Conservation (phyloP, 2,888 invertebrate species). For the Meandrusa payeni region DNA sequence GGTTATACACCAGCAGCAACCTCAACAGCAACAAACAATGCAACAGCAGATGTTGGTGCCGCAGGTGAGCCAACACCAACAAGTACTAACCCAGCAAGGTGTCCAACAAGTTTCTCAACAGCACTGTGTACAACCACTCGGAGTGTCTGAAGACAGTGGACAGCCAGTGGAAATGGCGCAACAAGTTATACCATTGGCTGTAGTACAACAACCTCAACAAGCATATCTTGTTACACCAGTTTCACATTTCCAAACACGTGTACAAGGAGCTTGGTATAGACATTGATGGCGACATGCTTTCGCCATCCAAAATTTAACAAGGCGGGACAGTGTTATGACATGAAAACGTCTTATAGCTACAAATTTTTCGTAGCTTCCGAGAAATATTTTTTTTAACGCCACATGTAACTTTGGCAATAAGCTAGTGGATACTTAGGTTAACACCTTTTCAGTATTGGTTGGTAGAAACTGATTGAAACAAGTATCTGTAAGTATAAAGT, state of each 20-base stretch:
- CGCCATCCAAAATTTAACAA: slow-evolving; percentile 30
- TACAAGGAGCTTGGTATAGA: slow-evolving; percentile 81
- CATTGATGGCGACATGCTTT: slow-evolving; percentile 57
- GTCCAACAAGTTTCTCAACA: slow-evolving; percentile 71
- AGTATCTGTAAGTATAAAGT: slow-evolving; percentile 62
- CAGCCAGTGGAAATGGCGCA: slow-evolving; percentile 83
- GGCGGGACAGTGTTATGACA: slow-evolving; percentile 33
- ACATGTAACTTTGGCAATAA: slow-evolving; percentile 70
- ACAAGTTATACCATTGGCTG: slow-evolving; percentile 83
- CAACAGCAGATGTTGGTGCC: slow-evolving; percentile 76
- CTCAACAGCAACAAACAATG: slow-evolving; percentile 57
- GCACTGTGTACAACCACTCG: slow-evolving; percentile 73
- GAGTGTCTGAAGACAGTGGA: slow-evolving; percentile 68
- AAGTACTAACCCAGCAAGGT: slow-evolving; percentile 67
- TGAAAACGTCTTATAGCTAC: slow-evolving; percentile 13
- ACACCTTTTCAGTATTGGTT: slow-evolving; percentile 76
- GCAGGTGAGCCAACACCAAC: slow-evolving; percentile 76
- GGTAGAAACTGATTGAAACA: slow-evolving; percentile 62
- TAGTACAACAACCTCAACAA: slow-evolving; percentile 83
- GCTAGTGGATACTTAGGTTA: slow-evolving; percentile 59
- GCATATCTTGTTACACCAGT: slow-evolving; percentile 84
- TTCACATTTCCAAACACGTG: slow-evolving; percentile 83
- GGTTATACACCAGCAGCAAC: slow-evolving; percentile 63
- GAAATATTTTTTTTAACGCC: slow-evolving; percentile 41
- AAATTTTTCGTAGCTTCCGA: slow-evolving; percentile 36